Conservation (phyloP, 2,888 invertebrate species). For the Pasiphila rectangulata region DNA sequence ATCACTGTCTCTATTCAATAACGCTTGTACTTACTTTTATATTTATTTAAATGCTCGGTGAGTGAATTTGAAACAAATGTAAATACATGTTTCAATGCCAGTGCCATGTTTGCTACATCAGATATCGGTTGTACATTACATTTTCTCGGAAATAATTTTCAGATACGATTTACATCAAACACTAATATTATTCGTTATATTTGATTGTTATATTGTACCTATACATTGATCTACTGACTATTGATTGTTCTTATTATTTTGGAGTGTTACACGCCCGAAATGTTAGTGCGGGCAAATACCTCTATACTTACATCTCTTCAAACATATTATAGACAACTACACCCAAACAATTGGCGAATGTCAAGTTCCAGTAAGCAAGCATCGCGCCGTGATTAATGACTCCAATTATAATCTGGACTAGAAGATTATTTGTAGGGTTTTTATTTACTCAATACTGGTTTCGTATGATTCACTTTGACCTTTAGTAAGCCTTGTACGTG, state of each 20-base stretch:
- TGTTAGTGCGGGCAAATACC: conserved; percentile 34
- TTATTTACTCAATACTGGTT: background rate
- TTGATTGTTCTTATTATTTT: too few relatives aligned
- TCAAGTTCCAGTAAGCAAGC: too few relatives aligned
- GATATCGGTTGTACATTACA: too few relatives aligned
- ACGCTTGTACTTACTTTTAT: background rate
- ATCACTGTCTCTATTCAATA: conserved; percentile 11
- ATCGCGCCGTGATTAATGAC: too few relatives aligned
- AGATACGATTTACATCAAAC: conserved; percentile 9
- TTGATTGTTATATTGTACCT: conserved; percentile 19
- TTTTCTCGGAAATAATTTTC: conserved; percentile 6
- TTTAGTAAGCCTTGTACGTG: conserved; percentile 44
- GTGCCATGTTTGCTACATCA: too few relatives aligned
- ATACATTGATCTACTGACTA: too few relatives aligned
- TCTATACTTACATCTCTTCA: conserved; percentile 30
- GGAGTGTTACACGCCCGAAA: conserved; percentile 37
- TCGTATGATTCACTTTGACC: conserved; percentile 17
- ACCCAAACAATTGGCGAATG: too few relatives aligned
- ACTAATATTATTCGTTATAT: too few relatives aligned
- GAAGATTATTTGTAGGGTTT: too few relatives aligned
- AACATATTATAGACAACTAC: conserved; percentile 13
- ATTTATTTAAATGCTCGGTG: background rate
- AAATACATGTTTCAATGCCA: too few relatives aligned
- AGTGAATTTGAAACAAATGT: background rate
- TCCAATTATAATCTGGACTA: too few relatives aligned